Base-by-base conservation (phyloP, 1,140 invertebrate species). In the Drosophila ogumai region DNA sequence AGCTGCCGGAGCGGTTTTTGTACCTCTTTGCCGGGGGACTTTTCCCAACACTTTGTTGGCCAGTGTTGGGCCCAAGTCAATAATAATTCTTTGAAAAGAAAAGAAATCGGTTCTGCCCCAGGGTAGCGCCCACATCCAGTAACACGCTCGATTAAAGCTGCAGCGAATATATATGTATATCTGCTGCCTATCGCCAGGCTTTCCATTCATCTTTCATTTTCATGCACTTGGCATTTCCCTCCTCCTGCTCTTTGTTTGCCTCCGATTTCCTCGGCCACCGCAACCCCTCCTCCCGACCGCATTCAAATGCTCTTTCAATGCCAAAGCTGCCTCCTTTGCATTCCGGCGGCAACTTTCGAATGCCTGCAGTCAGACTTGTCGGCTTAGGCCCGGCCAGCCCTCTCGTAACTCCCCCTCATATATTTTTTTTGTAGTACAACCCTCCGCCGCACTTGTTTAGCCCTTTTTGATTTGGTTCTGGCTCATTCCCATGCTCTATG, bases 291-390 rank as follows among this genome's bases (percentile, higher is more conserved):
- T 22, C 22, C 13, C 40, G 63, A 63, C 66, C 69, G 67, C 57
- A 78, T 69, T 61, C 71, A 75, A 85, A 86, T 86, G 82, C 79
- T 85, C 81, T 86, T 86, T 86, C 82, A 86, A 87, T 90, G 84
- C 85, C 77, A 78, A 71, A 64, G 79, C 80, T 67, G 64, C 84
- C 75, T 79, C 54, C 63, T 65, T 60, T 68, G 79, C 79, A 87
- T 87, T 86, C 79, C 69, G 43, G 28, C 44, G 50, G 32, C 47
- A 66, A 57, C 59, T 54, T 66, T 72, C 56, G 54, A 77, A 63
- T 75, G 81, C 66, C 81, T 76, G 84, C 84, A 74, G 82, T 88
- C 79, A 76, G 84, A 67, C 84, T 87, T 84, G 85, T 87, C 84
- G 84, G 80, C 84, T 88, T 87, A 87, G 80, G 77, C 52, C 49